Conservation (phyloP, 2,888 invertebrate species). For the Lycia hirtaria region DNA sequence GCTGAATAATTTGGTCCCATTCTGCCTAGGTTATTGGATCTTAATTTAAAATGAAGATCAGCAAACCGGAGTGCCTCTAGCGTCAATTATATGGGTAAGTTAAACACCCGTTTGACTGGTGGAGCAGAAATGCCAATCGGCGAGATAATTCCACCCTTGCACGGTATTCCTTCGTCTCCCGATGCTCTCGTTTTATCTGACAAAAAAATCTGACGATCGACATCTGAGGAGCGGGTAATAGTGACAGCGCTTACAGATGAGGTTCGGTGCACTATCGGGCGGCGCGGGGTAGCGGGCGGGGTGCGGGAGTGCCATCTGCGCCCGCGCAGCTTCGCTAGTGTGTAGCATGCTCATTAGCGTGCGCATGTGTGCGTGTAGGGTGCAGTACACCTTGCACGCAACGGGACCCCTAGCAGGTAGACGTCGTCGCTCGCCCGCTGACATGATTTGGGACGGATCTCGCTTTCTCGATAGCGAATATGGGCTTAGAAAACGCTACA, state of each 20-base stretch:
- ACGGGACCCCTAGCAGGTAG: conserved; percentile 82
- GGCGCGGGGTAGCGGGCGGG: conserved; percentile 48
- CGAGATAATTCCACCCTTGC: conserved; percentile 45
- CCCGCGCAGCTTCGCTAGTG: conserved; percentile 49
- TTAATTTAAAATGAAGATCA: conserved; percentile 38
- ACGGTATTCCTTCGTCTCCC: conserved; percentile 42
- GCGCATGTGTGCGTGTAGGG: conserved; percentile 57
- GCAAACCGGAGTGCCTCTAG: conserved; percentile 39
- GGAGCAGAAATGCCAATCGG: conserved; percentile 37
- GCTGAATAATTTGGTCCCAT: conserved; percentile 25
- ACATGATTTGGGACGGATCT: conserved; percentile 75
- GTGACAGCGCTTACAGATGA: conserved; percentile 54
- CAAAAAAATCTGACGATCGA: conserved; percentile 74
- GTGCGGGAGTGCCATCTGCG: conserved; percentile 60
- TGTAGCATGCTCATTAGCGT: conserved; percentile 46
- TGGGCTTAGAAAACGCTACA: conserved; percentile 54
- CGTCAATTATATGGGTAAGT: conserved; percentile 39
- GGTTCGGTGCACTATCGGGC: conserved; percentile 73
- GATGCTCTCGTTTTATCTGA: conserved; percentile 51
- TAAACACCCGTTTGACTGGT: conserved; percentile 42
- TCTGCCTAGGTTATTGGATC: conserved; percentile 34
- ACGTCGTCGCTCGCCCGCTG: conserved; percentile 62
- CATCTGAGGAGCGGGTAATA: conserved; percentile 68
- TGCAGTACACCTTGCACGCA: conserved; percentile 81
- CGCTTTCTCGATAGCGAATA: conserved; percentile 74